These are phyloP conservation scores for Talpa occidentalis DNA, from an alignment of 2,113 vertebrate species.

Conservation along the genomic window DNA sequence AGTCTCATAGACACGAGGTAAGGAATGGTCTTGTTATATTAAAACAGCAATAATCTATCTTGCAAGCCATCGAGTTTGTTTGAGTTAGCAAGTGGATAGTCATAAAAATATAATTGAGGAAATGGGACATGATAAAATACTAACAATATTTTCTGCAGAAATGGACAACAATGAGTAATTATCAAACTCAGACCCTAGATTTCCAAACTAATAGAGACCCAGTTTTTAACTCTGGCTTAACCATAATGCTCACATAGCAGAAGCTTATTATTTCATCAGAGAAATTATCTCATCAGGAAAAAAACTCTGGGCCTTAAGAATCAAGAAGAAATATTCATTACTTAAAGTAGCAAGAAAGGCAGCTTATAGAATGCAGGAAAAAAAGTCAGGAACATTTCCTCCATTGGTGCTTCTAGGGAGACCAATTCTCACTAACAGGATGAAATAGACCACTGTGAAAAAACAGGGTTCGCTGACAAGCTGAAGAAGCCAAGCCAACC, in stretches of 20 bases:
- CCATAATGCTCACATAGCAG: neutral
- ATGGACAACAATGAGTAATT: neutral
- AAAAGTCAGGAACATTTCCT: neutral
- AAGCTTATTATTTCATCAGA: neutral
- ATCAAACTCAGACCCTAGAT: neutral
- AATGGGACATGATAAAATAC: neutral
- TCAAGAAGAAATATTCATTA: neutral
- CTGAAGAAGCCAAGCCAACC: neutral
- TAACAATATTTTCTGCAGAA: neutral
- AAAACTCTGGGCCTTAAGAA: neutral
- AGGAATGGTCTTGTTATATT: neutral
- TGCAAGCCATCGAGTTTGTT: neutral
- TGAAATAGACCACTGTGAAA: neutral
- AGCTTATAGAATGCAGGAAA: neutral
- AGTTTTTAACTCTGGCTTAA: constrained; percentile 29
- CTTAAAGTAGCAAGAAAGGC: neutral
- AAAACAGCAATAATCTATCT: neutral
- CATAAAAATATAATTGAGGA: neutral
- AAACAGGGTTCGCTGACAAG: neutral
- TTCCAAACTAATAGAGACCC: neutral
- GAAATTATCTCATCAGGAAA: neutral
- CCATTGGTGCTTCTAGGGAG: neutral
- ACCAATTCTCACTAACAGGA: neutral
- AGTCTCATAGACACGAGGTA: neutral
- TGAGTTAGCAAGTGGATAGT: neutral